These are phyloP conservation scores for Cariama cristata DNA, from an alignment of 2,113 vertebrate genomes.

Conservation along the genomic window DNA sequence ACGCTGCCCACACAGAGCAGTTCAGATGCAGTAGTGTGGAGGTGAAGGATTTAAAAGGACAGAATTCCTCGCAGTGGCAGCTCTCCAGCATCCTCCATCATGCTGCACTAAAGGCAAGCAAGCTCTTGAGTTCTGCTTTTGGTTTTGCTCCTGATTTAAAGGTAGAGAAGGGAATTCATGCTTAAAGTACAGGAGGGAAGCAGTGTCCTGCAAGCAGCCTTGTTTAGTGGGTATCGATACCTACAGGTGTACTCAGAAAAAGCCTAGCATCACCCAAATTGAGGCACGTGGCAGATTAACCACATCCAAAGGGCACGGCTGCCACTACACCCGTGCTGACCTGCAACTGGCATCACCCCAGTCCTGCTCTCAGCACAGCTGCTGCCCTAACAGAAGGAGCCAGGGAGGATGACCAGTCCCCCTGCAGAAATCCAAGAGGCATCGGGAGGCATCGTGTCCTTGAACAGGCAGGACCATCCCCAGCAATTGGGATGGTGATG, in stretches of 20 bases:
- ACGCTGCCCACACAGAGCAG: background rate
- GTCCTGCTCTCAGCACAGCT: background rate
- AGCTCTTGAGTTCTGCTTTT: background rate
- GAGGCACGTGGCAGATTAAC: background rate
- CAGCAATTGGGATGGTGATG: rapidly evolving
- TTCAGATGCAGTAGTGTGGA: background rate
- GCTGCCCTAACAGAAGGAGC: background rate
- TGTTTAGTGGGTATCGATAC: rapidly evolving
- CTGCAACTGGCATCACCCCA: background rate
- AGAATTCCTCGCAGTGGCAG: background rate
- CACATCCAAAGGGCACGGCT: background rate
- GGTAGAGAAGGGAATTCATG: background rate
- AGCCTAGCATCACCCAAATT: background rate
- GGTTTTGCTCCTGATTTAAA: background rate
- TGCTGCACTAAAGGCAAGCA: background rate
- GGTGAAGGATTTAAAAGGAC: slow-evolving; percentile 52
- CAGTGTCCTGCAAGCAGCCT: background rate
- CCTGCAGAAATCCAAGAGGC: background rate
- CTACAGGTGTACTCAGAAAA: background rate
- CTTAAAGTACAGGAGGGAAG: background rate
- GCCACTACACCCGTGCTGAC: background rate
- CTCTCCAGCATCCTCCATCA: background rate
- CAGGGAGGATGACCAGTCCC: background rate
- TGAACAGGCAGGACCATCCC: background rate
- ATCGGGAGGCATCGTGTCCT: rapidly evolving